These are phyloP conservation scores for Butorides virescens DNA, from an alignment of 2,113 vertebrate genomes.

Conservation along the genomic window DNA sequence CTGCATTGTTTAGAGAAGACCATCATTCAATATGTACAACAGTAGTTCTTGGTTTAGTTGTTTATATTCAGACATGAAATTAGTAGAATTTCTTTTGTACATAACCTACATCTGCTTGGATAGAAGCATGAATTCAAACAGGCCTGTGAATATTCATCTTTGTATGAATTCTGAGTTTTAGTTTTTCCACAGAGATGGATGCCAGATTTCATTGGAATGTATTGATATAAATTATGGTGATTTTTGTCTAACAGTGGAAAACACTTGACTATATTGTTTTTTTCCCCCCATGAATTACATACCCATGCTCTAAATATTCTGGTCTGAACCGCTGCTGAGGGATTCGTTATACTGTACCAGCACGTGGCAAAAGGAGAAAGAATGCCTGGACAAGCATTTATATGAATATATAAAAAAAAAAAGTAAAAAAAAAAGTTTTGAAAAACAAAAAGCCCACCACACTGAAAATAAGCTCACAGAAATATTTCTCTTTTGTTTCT, in stretches of 20 bases:
- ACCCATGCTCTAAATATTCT: not conserved
- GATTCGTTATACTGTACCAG: not conserved
- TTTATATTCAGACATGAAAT: not conserved
- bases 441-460: no score
- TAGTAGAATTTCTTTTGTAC: not conserved
- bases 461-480: not conserved
- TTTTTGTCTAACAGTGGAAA: not conserved
- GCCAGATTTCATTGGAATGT: not conserved
- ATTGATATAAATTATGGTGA: not conserved
- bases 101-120: not conserved
- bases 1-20: not conserved
- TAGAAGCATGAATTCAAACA: not conserved
- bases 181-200: not conserved
- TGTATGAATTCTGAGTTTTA: not conserved
- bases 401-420: not conserved
- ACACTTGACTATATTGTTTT: not conserved
- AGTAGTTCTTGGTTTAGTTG: not conserved
- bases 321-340: not conserved
- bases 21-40: not conserved
- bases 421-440: not conserved
- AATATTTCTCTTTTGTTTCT: not conserved
- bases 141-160: not conserved
- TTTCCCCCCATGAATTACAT: rapidly evolving
- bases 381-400: not conserved
- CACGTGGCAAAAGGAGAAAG: not conserved